These are phyloP conservation scores for Gadus macrocephalus DNA, from an alignment of 2,113 vertebrate genomes.

Conservation along the genomic window DNA sequence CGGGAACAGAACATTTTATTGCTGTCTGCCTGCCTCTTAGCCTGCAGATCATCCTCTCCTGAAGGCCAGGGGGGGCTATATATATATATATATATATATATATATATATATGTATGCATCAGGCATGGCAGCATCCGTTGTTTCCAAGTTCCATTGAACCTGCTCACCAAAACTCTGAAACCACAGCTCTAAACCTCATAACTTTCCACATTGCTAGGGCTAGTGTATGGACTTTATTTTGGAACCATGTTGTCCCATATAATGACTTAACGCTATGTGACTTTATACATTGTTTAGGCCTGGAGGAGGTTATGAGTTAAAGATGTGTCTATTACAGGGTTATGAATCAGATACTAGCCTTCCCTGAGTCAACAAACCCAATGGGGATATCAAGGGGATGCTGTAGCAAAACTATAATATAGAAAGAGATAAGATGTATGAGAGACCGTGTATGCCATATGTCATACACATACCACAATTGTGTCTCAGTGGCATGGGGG, in stretches of 20 bases:
- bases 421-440: constrained; percentile 28
- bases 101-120: constrained; percentile 24
- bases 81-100: no score
- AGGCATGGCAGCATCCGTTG: no score
- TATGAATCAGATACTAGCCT: constrained; percentile 52
- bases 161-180: no score
- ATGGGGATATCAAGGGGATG: constrained; percentile 34
- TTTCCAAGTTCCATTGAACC: no score
- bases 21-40: constrained; percentile 47
- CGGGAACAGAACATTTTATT: constrained; percentile 36
- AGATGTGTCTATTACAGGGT: constrained; percentile 51
- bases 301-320: constrained; percentile 51
- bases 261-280: background rate
- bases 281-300: constrained; percentile 17
- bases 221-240: no score
- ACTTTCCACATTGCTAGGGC: no score
- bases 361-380: constrained; percentile 44
- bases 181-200: no score
- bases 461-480: no score
- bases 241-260: no score
- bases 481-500: no score
- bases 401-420: constrained; percentile 2
- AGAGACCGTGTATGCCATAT: no score
- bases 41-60: constrained; percentile 38
- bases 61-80: constrained; percentile 24